Evolutionary conservation across 2,113 vertebrate species (phyloP).

Genomic region (Amphilophus citrinellus): DNA sequence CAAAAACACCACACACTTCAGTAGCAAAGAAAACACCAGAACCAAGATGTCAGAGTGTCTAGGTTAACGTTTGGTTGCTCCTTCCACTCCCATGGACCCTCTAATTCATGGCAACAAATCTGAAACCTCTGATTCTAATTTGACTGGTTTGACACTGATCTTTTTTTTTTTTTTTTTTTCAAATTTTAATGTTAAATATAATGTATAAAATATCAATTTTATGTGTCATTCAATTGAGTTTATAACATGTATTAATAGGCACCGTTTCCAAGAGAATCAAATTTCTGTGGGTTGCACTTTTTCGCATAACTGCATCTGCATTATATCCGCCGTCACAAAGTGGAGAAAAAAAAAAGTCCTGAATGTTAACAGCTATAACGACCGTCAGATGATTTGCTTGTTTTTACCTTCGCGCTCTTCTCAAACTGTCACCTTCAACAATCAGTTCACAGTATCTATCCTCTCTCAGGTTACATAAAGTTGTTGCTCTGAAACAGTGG

Average conservation of each 20-base stretch:
- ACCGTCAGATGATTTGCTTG: neutral
- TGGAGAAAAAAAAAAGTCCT: neutral
- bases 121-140: neutral
- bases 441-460: neutral
- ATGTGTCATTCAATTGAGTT: neutral
- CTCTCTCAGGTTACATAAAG: neutral
- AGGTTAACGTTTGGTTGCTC: no score
- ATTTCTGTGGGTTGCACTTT: neutral
- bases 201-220: neutral
- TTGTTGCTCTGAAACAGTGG: constrained; percentile 16
- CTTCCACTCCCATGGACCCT: neutral
- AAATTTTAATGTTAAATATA: neutral
- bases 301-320: neutral
- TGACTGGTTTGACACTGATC: no score
- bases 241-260: neutral
- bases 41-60: no score
- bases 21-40: no score
- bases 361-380: neutral
- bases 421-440: neutral
- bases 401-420: neutral
- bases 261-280: neutral
- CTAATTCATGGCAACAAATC: neutral
- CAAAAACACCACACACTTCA: no score
- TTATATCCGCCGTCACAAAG: neutral
- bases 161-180: no score